Evolutionary conservation across 2,888 invertebrate species (phyloP).

Genomic region (Octodonta nipae): DNA sequence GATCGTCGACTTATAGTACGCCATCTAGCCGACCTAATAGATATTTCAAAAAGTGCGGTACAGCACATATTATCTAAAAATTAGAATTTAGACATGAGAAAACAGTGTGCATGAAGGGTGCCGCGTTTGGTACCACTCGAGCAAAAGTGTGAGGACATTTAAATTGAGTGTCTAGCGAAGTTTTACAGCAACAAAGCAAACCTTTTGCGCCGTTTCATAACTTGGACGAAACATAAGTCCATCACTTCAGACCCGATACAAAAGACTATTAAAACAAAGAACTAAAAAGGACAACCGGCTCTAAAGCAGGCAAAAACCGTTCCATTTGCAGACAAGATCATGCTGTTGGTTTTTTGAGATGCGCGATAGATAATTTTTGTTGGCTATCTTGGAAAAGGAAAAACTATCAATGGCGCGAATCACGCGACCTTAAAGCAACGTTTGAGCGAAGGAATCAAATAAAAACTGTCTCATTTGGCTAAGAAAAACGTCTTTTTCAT

Average conservation of each 20-base stretch:
- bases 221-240: too few species aligned
- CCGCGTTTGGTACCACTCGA: too few species aligned
- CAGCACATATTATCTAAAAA: not conserved
- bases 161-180: too few species aligned
- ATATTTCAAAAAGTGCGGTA: constrained; percentile 1
- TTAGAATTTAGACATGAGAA: not conserved
- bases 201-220: too few species aligned
- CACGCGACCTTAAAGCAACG: too few species aligned
- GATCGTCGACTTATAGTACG: not conserved
- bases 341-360: too few species aligned
- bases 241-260: not conserved
- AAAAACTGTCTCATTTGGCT: too few species aligned
- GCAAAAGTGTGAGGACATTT: constrained; percentile 1
- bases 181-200: not conserved
- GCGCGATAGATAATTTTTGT: too few species aligned
- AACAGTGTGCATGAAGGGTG: not conserved
- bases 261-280: not conserved
- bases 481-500: too few species aligned
- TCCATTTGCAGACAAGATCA: not conserved
- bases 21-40: not conserved
- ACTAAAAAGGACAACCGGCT: not conserved
- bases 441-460: too few species aligned
- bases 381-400: too few species aligned
- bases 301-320: not conserved
- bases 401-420: too few species aligned